Evolutionary conservation across 1,140 invertebrate genomes (phyloP).

Genomic region (Drosophila sulfurigaster): DNA sequence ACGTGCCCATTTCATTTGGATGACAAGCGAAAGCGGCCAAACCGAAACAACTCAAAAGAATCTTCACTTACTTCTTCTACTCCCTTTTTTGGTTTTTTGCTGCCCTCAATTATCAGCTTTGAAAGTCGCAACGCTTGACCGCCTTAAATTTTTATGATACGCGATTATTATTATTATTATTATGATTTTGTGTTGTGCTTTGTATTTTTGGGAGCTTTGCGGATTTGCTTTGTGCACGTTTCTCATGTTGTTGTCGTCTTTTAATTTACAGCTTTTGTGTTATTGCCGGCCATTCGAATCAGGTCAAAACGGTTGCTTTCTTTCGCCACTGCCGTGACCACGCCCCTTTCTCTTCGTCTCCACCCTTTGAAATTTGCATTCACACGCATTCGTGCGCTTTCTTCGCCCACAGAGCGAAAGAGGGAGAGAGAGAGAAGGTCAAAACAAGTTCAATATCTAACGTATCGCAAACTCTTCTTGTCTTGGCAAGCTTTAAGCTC

Average conservation of each 20-base stretch:
- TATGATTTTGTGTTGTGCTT: constrained; percentile 17
- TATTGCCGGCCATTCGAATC: constrained; percentile 55
- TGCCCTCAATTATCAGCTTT: constrained; percentile 34
- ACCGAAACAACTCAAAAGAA: constrained; percentile 14
- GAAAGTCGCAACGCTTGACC: constrained; percentile 53
- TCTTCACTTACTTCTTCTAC: neutral
- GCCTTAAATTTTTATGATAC: constrained; percentile 46
- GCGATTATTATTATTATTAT: constrained; percentile 52
- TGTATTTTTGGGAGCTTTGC: constrained; percentile 39
- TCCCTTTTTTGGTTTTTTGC: neutral
- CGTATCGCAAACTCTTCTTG: neutral
- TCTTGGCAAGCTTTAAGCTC: constrained; percentile 6
- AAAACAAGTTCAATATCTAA: constrained; percentile 38
- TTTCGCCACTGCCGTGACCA: constrained; percentile 58
- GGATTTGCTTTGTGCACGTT: constrained; percentile 70
- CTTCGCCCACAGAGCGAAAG: constrained; percentile 11
- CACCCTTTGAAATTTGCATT: constrained; percentile 40
- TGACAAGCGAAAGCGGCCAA: constrained; percentile 51
- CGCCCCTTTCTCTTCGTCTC: constrained; percentile 33
- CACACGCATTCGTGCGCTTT: constrained; percentile 32
- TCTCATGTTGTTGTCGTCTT: constrained; percentile 37
- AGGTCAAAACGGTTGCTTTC: constrained; percentile 82
- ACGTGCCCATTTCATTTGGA: constrained; percentile 75
- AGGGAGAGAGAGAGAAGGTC: constrained; percentile 24
- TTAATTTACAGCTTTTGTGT: constrained; percentile 1